A percentile compares a stretch with the other conserved stretches of the same genome.
Evolutionary conservation across 2,113 vertebrate species (phyloP).

Genomic region (Marmota flaviventris): DNA sequence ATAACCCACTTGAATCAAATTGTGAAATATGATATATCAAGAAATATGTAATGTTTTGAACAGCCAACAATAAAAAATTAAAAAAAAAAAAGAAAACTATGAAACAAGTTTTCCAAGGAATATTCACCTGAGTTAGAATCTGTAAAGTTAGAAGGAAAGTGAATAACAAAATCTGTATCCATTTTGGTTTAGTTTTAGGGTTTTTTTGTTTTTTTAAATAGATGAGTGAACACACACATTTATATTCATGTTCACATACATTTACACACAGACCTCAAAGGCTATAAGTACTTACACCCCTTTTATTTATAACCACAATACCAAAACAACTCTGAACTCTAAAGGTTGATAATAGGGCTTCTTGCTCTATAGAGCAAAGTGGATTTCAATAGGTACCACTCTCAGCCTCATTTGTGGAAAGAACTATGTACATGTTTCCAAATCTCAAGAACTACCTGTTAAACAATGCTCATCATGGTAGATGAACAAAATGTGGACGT

Average conservation of each 20-base stretch:
- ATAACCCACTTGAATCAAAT: too few relatives aligned
- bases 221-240: neutral
- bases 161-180: too few relatives aligned
- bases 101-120: neutral
- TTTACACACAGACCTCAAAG: neutral
- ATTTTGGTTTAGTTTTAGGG: neutral
- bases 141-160: neutral
- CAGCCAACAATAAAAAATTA: too few relatives aligned
- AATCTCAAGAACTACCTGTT: neutral
- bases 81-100: neutral
- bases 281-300: neutral
- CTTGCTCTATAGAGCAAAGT: neutral
- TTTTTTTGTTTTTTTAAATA: neutral
- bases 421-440: neutral
- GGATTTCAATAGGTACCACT: neutral
- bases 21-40: too few relatives aligned
- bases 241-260: neutral
- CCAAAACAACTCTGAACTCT: neutral
- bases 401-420: neutral
- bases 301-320: neutral
- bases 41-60: too few relatives aligned
- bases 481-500: neutral
- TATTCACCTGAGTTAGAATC: neutral
- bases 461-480: neutral
- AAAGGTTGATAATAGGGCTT: neutral